phyloP scores from a whole-genome alignment of 2,797 vertebrate species.

The Morelia viridis region DNA sequence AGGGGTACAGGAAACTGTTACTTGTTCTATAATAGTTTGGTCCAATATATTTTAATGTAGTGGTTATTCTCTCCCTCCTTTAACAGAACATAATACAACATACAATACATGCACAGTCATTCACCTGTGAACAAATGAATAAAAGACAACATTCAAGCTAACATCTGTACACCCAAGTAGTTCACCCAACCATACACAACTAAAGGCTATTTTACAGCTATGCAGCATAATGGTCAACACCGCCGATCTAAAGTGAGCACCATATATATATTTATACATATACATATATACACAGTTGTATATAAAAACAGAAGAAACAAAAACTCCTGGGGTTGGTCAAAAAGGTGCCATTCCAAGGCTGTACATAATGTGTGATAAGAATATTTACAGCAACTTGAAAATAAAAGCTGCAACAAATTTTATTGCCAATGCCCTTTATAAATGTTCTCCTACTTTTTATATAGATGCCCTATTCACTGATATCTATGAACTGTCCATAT shows the following conservation, averaged over 20 bases:
- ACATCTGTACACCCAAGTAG: constrained; percentile 70
- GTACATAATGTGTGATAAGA: constrained; percentile 75
- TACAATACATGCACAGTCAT: constrained; percentile 91
- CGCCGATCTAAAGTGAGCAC: constrained; percentile 84
- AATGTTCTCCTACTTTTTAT: constrained; percentile 63
- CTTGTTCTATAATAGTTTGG: constrained; percentile 87
- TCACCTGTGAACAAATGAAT: constrained; percentile 81
- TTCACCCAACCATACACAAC: constrained; percentile 77
- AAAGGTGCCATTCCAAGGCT: constrained; percentile 82
- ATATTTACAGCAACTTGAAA: constrained; percentile 83
- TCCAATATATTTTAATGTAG: constrained; percentile 84
- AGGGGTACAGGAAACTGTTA: constrained; percentile 86
- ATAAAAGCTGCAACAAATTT: constrained; percentile 90
- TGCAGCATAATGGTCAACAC: constrained; percentile 85
- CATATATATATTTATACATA: constrained; percentile 75
- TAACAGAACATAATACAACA: constrained; percentile 77
- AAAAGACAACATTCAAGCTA: constrained; percentile 81
- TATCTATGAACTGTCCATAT: constrained; percentile 68
- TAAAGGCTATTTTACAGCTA: constrained; percentile 92
- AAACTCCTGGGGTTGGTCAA: constrained; percentile 72
- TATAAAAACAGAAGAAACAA: constrained; percentile 83
- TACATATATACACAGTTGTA: constrained; percentile 80
- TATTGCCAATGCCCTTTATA: constrained; percentile 97
- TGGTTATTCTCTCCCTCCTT: constrained; percentile 76
- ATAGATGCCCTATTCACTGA: constrained; percentile 67